phyloP scores from a whole-genome alignment of 2,888 invertebrate genomes.

The Eilema griseolum region DNA sequence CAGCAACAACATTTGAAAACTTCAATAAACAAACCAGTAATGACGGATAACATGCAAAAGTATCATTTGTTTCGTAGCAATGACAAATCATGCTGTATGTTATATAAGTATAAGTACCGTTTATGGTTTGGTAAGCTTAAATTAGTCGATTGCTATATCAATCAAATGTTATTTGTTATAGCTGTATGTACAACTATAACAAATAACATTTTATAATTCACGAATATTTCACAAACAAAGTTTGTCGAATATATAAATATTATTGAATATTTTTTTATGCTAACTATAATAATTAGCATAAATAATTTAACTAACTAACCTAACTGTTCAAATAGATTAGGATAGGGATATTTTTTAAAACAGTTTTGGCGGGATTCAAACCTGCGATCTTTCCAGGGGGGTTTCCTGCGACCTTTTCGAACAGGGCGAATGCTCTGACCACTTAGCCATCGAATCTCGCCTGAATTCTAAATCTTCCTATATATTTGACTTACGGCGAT shows the following conservation, averaged over 20 bases:
- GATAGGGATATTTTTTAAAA: no score
- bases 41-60: slow-evolving; percentile 20
- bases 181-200: neutral
- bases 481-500: no score
- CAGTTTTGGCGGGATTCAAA: no score
- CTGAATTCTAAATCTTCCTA: no score
- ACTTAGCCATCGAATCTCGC: no score
- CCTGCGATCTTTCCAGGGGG: no score
- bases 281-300: no score
- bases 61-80: slow-evolving; percentile 19
- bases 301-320: no score
- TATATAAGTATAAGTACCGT: neutral
- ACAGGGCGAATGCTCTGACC: no score
- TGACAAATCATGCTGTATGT: slow-evolving; percentile 2
- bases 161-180: neutral
- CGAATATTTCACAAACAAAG: neutral
- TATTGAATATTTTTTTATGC: no score
- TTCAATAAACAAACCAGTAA: slow-evolving; percentile 12
- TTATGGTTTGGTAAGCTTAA: neutral
- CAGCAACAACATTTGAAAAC: slow-evolving; percentile 15
- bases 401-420: no score
- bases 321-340: no score
- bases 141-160: neutral
- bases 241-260: neutral
- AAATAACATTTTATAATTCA: neutral